These are phyloP conservation scores for Drosophila mercatorum DNA, from an alignment of 2,888 invertebrate species.

Conservation along the genomic window DNA sequence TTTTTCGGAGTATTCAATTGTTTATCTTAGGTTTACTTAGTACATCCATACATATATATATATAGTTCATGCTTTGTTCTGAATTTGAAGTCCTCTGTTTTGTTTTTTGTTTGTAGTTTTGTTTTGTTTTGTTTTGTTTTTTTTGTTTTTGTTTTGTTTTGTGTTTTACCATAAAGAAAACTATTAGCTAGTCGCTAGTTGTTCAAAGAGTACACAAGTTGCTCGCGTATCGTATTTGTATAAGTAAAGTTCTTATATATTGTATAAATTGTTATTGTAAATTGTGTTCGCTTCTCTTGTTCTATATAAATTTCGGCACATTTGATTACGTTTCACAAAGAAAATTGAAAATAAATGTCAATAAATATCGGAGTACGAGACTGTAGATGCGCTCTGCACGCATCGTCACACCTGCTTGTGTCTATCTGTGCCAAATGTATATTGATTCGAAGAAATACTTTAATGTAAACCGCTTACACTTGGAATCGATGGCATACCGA, in stretches of 20 bases:
- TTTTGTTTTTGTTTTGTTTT: conserved; percentile 16
- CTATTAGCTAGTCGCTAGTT: conserved; percentile 57
- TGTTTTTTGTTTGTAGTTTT: conserved; percentile 30
- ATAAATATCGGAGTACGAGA: conserved; percentile 50
- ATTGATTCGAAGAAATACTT: neutral
- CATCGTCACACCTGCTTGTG: conserved; percentile 2
- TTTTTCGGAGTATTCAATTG: conserved; percentile 24
- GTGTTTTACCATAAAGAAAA: conserved; percentile 40
- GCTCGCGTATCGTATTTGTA: conserved; percentile 44
- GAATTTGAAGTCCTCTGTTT: conserved; percentile 53
- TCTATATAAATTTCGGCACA: conserved; percentile 69
- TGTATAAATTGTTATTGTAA: conserved; percentile 73
- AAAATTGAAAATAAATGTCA: conserved; percentile 28
- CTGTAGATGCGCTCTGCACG: conserved; percentile 25
- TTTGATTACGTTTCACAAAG: conserved; percentile 55
- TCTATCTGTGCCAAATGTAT: conserved; percentile 18
- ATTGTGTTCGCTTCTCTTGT: conserved; percentile 65
- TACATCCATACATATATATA: conserved; percentile 40
- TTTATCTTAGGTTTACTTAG: conserved; percentile 50
- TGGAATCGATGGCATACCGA: neutral
- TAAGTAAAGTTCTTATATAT: conserved; percentile 59
- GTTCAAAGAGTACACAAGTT: conserved; percentile 62
- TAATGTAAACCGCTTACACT: neutral
- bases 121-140: conserved; percentile 23
- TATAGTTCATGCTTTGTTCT: conserved; percentile 32